A percentile compares a stretch with the other conserved stretches of the same genome.
These are phyloP conservation scores for Menura novaehollandiae DNA, from an alignment of 2,113 vertebrate genomes.

Conservation along the genomic window DNA sequence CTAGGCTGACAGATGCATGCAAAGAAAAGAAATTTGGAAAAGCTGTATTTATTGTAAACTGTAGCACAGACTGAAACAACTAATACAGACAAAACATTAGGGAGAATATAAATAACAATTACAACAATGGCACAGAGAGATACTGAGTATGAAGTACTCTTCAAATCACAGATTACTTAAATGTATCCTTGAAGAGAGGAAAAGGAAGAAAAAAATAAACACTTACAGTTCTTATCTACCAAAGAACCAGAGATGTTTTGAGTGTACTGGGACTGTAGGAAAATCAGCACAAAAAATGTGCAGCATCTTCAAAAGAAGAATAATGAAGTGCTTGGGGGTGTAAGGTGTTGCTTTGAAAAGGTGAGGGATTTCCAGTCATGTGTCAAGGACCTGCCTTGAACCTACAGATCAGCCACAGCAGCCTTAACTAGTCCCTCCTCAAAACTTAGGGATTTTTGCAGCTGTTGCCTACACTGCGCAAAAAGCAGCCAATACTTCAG, in stretches of 20 bases:
- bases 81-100: not conserved
- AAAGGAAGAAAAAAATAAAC: not conserved
- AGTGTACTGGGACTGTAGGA: not conserved
- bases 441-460: not conserved
- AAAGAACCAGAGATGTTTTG: not conserved
- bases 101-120: not conserved
- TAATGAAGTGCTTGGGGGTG: accelerated
- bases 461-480: not conserved
- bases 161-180: not conserved
- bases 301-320: not conserved
- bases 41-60: conserved; percentile 54
- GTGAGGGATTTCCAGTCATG: not conserved
- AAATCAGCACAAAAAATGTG: not conserved
- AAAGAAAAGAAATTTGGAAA: conserved; percentile 71
- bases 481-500: not conserved
- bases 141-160: not conserved
- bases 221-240: not conserved
- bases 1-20: conserved; percentile 94
- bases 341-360: not conserved
- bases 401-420: not conserved
- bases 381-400: not conserved
- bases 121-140: not conserved
- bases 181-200: not conserved
- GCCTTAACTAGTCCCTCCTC: not conserved
- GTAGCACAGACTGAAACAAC: not conserved